These are phyloP conservation scores for Leptinotarsa tumamoca DNA, from an alignment of 2,888 invertebrate genomes.

Conservation along the genomic window DNA sequence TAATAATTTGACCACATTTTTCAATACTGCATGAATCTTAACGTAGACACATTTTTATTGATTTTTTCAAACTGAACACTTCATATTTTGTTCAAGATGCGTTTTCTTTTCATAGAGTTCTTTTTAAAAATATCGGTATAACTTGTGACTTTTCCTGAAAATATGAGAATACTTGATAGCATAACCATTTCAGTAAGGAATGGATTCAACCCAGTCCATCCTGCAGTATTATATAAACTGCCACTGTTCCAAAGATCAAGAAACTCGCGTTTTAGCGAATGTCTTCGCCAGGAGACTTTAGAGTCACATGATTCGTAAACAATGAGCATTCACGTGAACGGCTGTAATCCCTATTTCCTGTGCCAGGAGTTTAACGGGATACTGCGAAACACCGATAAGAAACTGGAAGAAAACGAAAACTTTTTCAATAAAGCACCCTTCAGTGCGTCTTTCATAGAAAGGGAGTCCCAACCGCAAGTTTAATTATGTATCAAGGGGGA, in stretches of 20 bases:
- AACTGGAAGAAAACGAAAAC: neutral
- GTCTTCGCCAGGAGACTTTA: neutral
- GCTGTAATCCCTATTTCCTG: neutral
- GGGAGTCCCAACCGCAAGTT: neutral
- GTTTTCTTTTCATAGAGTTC: too few relatives aligned
- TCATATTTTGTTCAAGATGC: too few relatives aligned
- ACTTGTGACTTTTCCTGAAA: too few relatives aligned
- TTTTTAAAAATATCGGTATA: too few relatives aligned
- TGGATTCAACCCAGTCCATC: neutral
- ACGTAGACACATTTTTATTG: too few relatives aligned
- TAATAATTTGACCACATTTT: too few relatives aligned
- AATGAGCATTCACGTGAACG: constrained; percentile 1
- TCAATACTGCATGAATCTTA: too few relatives aligned
- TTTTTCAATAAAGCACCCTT: constrained; percentile 5
- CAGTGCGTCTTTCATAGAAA: neutral
- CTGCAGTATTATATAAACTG: neutral
- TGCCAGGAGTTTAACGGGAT: neutral
- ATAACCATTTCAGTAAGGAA: too few relatives aligned
- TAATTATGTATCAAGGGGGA: neutral
- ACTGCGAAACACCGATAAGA: constrained; percentile 12
- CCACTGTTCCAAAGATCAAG: neutral
- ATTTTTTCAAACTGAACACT: too few relatives aligned
- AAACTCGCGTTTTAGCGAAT: neutral
- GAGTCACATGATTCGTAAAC: constrained; percentile 1
- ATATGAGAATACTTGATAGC: too few relatives aligned